Percentiles rank a stretch among this genome's conserved stretches.
These are phyloP conservation scores for Drosophila gunungcola DNA, from an alignment of 1,140 invertebrate genomes.

Conservation along the genomic window DNA sequence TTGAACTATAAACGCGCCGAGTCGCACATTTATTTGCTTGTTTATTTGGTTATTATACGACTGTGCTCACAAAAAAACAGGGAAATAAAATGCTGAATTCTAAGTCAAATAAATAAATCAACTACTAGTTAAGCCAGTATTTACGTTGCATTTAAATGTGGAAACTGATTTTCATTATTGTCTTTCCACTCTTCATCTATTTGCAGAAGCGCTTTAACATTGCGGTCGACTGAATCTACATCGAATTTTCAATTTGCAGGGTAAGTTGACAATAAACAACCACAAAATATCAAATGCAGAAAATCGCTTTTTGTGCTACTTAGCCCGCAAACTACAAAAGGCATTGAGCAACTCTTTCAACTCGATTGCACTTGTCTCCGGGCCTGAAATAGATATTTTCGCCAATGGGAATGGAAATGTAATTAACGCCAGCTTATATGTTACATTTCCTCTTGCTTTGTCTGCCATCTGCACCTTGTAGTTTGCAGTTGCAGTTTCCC, in stretches of 20 bases:
- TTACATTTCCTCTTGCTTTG: slow-evolving; percentile 14
- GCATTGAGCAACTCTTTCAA: slow-evolving; percentile 28
- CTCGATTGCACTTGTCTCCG: slow-evolving; percentile 26
- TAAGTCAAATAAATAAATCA: slow-evolving; percentile 37
- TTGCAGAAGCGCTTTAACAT: slow-evolving; percentile 45
- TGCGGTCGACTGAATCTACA: slow-evolving; percentile 27
- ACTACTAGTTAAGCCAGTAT: slow-evolving; percentile 17
- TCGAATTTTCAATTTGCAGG: slow-evolving; percentile 29
- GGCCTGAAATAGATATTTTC: slow-evolving; percentile 36
- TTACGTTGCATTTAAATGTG: slow-evolving; percentile 31
- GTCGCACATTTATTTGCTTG: slow-evolving; percentile 39
- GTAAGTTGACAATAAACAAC: slow-evolving; percentile 56
- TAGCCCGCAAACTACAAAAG: slow-evolving; percentile 11
- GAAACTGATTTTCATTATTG: slow-evolving; percentile 60
- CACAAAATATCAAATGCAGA: slow-evolving; percentile 41
- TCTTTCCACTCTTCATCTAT: slow-evolving; percentile 49
- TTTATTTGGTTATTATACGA: slow-evolving; percentile 32
- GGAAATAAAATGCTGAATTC: slow-evolving; percentile 12
- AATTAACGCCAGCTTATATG: slow-evolving; percentile 61
- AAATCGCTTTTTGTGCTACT: slow-evolving; percentile 20
- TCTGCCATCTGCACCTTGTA: slow-evolving; percentile 10
- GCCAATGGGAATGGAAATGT: slow-evolving; percentile 53
- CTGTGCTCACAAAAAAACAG: slow-evolving; percentile 7
- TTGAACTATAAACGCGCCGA: slow-evolving; percentile 66
- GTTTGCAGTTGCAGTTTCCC: slow-evolving; percentile 21